Percentiles rank a stretch among this genome's conserved stretches.
phyloP scores from a whole-genome alignment of 2,797 vertebrate genomes.

The Sphaeramia orbicularis region DNA sequence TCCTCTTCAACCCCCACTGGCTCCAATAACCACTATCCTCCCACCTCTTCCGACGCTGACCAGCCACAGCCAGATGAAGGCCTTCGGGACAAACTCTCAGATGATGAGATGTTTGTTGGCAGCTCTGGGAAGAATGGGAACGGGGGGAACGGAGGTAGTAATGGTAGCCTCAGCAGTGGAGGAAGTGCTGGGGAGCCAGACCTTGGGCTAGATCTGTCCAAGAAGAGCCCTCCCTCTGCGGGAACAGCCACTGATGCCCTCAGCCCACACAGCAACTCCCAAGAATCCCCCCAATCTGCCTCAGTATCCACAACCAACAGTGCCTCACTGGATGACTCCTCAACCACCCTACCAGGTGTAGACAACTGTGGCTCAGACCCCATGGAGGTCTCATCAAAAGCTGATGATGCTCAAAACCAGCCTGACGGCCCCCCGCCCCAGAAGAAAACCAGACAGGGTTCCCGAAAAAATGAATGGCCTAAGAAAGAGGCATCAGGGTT shows the following conservation, averaged over 20 bases:
- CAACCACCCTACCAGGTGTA: slow-evolving; percentile 80
- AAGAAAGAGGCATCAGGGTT: slow-evolving; percentile 86
- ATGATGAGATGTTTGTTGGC: slow-evolving; percentile 91
- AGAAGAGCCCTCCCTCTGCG: slow-evolving; percentile 90
- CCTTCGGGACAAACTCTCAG: slow-evolving; percentile 89
- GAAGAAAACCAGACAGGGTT: slow-evolving; percentile 89
- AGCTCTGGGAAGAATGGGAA: slow-evolving; percentile 86
- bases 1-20: slow-evolving; percentile 85
- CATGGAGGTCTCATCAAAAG: slow-evolving; percentile 86
- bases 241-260: slow-evolving; percentile 89
- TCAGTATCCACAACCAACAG: slow-evolving; percentile 94
- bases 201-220: slow-evolving; percentile 95
- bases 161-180: slow-evolving; percentile 88
- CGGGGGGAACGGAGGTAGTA: slow-evolving; percentile 75
- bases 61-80: slow-evolving; percentile 82
- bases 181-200: slow-evolving; percentile 85
- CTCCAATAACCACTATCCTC: slow-evolving; percentile 88
- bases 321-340: slow-evolving; percentile 92
- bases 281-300: slow-evolving; percentile 91
- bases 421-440: slow-evolving; percentile 83
- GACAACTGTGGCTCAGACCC: slow-evolving; percentile 86
- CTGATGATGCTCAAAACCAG: slow-evolving; percentile 74
- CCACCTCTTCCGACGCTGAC: slow-evolving; percentile 76
- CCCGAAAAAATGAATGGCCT: slow-evolving; percentile 93
- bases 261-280: slow-evolving; percentile 91